A percentile compares a stretch with the other conserved stretches of the same genome.
phyloP scores from a whole-genome alignment of 2,888 invertebrate species.

The Morinoia aosen region DNA sequence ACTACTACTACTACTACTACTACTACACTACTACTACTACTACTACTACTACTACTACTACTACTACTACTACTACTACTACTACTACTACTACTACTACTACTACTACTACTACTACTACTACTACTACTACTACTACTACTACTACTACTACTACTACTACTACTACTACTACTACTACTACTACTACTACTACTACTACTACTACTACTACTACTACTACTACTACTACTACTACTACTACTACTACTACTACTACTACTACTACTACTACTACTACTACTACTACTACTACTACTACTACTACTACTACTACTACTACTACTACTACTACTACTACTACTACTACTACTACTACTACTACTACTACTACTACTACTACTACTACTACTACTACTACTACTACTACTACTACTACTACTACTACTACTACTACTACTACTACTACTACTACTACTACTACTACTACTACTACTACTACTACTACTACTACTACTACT shows the following conservation, averaged over 20 bases:
- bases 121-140: conserved; percentile 21
- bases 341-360: conserved; percentile 7
- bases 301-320: conserved; percentile 21
- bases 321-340: conserved; percentile 21
- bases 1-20: no score
- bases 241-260: conserved; percentile 21
- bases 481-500: conserved; percentile 8
- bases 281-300: not conserved
- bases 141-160: not conserved
- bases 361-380: not conserved
- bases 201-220: conserved; percentile 8
- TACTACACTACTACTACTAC: no score
- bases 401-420: conserved; percentile 21
- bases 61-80: conserved; percentile 21
- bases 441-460: conserved; percentile 21
- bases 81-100: not conserved
- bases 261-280: conserved; percentile 21
- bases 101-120: conserved; percentile 21
- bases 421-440: not conserved
- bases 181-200: conserved; percentile 21
- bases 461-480: conserved; percentile 21
- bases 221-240: not conserved
- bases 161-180: conserved; percentile 21
- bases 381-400: conserved; percentile 21
- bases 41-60: conserved; percentile 21